Conservation (phyloP, 1,140 invertebrate genomes). For the Lerema accius region DNA sequence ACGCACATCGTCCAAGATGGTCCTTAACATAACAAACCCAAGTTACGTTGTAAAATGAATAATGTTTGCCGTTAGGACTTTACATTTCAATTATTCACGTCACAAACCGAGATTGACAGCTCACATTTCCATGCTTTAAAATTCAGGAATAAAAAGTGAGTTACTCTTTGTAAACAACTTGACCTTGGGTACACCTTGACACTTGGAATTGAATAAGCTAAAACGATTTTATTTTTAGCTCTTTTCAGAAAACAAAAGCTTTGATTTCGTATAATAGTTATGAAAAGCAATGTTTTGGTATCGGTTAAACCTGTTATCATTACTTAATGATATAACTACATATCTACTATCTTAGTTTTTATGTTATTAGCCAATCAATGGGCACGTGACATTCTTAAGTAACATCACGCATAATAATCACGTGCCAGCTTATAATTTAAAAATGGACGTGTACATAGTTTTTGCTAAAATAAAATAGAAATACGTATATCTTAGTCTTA, state of each 20-base stretch:
- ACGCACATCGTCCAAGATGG: neutral
- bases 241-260: neutral
- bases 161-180: slow-evolving; percentile 27
- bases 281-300: too few relatives aligned
- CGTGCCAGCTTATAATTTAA: too few relatives aligned
- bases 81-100: slow-evolving; percentile 1
- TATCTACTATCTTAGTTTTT: too few relatives aligned
- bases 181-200: slow-evolving; percentile 29
- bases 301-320: too few relatives aligned
- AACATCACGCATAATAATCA: too few relatives aligned
- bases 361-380: too few relatives aligned
- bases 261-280: neutral
- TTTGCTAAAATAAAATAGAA: too few relatives aligned
- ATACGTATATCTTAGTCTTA: too few relatives aligned
- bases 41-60: slow-evolving; percentile 7
- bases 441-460: too few relatives aligned
- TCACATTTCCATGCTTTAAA: slow-evolving; percentile 24
- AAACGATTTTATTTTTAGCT: slow-evolving; percentile 7
- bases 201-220: slow-evolving; percentile 3
- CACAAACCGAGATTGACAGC: slow-evolving; percentile 25
- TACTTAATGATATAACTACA: too few relatives aligned
- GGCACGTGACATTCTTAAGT: too few relatives aligned
- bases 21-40: neutral
- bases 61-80: neutral
- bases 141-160: slow-evolving; percentile 31